These are phyloP conservation scores for Lycophotia porphyrea DNA, from an alignment of 2,888 invertebrate genomes.

Conservation along the genomic window DNA sequence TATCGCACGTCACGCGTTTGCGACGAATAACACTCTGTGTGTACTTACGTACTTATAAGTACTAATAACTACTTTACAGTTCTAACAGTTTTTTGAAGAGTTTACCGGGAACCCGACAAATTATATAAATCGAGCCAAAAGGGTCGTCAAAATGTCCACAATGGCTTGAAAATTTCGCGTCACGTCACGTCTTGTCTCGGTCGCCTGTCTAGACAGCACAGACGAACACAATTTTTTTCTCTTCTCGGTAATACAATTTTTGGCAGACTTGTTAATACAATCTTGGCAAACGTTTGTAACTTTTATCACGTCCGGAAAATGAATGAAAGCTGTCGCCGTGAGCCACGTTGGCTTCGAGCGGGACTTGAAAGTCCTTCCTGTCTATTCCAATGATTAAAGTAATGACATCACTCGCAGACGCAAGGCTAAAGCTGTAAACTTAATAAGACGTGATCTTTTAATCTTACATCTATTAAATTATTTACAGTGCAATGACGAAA, in stretches of 20 bases:
- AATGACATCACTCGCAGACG: constrained; percentile 65
- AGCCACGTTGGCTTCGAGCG: constrained; percentile 73
- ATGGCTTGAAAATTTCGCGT: constrained; percentile 73
- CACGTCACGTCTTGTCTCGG: constrained; percentile 83
- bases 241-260: constrained; percentile 87
- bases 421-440: constrained; percentile 64
- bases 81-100: constrained; percentile 14
- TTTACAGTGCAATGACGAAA: constrained; percentile 18
- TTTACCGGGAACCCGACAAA: constrained; percentile 13
- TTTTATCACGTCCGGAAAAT: constrained; percentile 85
- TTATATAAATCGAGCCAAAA: constrained; percentile 59
- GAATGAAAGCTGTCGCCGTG: constrained; percentile 87
- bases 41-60: constrained; percentile 51
- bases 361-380: constrained; percentile 76
- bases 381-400: constrained; percentile 63
- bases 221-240: constrained; percentile 81
- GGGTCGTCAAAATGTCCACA: constrained; percentile 63
- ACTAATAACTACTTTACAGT: constrained; percentile 19
- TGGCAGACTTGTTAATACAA: constrained; percentile 85
- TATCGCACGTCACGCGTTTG: constrained; percentile 67
- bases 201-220: constrained; percentile 84
- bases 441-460: constrained; percentile 63
- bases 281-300: constrained; percentile 86
- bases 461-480: constrained; percentile 48
- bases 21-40: constrained; percentile 51